phyloP scores from a whole-genome alignment of 2,888 invertebrate species.

The Orchesella flavescens region DNA sequence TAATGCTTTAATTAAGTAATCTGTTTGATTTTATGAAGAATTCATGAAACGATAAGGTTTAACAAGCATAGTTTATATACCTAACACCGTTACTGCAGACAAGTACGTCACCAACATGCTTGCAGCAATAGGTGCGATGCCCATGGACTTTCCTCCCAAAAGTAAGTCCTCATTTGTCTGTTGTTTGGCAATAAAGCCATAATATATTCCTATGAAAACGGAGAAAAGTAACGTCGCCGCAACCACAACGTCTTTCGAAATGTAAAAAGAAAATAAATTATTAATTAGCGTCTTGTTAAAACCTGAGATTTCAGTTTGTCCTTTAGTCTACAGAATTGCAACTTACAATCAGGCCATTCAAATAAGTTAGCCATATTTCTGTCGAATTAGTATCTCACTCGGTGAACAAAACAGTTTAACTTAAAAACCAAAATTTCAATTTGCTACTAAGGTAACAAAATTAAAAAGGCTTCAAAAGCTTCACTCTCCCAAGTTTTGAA shows the following conservation, averaged over 20 bases:
- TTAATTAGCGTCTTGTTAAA: neutral
- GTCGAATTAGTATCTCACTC: neutral
- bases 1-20: no score
- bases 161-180: conserved; percentile 70
- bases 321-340: no score
- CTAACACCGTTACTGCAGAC: conserved; percentile 70
- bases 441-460: neutral
- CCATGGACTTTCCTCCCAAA: conserved; percentile 70
- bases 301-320: no score
- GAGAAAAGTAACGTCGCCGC: conserved; percentile 67
- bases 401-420: neutral
- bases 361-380: conserved; percentile 57
- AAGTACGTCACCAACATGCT: conserved; percentile 71
- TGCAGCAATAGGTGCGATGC: conserved; percentile 69
- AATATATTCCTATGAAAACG: conserved; percentile 70
- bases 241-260: conserved; percentile 63
- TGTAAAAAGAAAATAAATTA: neutral
- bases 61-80: conserved; percentile 48
- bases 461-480: neutral
- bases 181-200: conserved; percentile 67
- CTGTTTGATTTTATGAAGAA: neutral
- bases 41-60: neutral
- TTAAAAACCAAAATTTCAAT: neutral
- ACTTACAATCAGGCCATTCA: conserved; percentile 66
- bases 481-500: neutral